Evolutionary conservation across 2,797 vertebrate species (phyloP).

Genomic region (Sciurus carolinensis): DNA sequence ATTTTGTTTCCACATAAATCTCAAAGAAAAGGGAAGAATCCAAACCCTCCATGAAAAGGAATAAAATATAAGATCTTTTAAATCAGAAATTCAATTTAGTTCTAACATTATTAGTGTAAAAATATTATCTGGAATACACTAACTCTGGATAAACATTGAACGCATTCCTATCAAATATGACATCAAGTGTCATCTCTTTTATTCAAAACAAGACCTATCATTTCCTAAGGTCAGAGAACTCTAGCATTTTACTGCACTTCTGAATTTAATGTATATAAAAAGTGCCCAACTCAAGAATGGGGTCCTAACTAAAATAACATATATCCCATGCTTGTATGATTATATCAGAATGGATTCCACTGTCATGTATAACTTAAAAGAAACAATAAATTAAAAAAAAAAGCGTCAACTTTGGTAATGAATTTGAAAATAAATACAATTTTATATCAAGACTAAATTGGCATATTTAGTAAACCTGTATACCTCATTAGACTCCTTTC

Average conservation of each 20-base stretch:
- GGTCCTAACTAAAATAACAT: no score
- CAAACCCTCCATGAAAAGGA: not conserved
- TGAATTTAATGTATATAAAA: not conserved
- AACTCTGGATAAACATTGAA: not conserved
- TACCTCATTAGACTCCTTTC: not conserved
- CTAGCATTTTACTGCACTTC: not conserved
- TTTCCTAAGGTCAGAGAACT: constrained; percentile 22
- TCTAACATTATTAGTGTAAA: not conserved
- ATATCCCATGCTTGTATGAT: no score
- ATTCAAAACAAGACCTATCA: not conserved
- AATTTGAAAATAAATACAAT: not conserved
- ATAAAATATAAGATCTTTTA: not conserved
- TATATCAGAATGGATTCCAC: no score
- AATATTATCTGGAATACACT: not conserved
- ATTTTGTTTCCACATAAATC: not conserved
- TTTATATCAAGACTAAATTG: not conserved
- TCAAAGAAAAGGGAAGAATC: not conserved
- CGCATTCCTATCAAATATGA: not conserved
- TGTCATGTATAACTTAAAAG: no score
- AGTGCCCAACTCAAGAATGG: no score
- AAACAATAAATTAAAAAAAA: no score
- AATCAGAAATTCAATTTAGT: not conserved
- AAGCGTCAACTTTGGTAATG: not conserved
- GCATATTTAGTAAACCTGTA: not conserved
- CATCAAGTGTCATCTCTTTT: not conserved